phyloP scores from a whole-genome alignment of 1,140 invertebrate genomes.

The Cepaea nemoralis region DNA sequence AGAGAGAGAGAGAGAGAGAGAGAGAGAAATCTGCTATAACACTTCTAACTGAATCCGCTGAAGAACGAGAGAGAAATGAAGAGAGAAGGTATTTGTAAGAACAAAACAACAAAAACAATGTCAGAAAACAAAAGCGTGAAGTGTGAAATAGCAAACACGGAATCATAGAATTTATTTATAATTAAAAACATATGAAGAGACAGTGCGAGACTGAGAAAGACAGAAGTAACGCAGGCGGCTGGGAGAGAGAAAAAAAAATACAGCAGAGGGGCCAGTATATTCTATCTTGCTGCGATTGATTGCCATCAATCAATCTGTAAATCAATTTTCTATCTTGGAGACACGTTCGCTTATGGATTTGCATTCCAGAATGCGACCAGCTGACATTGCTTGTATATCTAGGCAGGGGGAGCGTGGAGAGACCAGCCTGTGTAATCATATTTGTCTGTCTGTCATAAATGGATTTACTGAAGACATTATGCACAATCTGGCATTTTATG shows the following conservation, averaged over 20 bases:
- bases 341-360: background rate
- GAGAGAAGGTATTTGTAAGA: too few species aligned
- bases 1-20: conserved; percentile 14
- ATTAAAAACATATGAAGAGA: too few species aligned
- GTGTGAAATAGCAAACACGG: too few species aligned
- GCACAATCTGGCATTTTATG: background rate
- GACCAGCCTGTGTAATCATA: background rate
- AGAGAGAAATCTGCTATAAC: conserved; percentile 18
- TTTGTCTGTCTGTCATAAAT: background rate
- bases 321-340: background rate
- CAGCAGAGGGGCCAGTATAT: background rate
- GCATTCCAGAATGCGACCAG: background rate
- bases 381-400: background rate
- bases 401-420: background rate
- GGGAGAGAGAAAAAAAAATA: background rate
- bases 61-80: too few species aligned
- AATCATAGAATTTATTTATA: too few species aligned
- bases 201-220: background rate
- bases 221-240: background rate
- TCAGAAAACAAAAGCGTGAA: too few species aligned
- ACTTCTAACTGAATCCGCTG: too few species aligned
- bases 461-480: background rate
- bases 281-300: conserved; percentile 1
- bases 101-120: too few species aligned
- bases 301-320: background rate